Percentiles rank a stretch among this genome's conserved stretches.
Conservation (phyloP, 37 sponge, comb jelly and placozoan species). For the Trichoplax adhaerens region DNA sequence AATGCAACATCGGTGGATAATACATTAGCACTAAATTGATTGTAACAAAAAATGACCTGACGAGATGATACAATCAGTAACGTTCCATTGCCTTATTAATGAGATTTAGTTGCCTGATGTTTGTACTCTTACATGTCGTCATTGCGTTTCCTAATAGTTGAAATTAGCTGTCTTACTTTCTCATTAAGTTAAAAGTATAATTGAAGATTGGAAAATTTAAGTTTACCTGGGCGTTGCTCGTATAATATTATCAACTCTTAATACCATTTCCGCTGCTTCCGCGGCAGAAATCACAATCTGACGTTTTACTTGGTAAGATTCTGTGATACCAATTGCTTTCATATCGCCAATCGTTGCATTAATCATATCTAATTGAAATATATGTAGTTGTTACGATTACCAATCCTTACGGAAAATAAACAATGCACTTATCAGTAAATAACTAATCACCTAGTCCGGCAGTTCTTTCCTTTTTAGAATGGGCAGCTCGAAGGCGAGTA, state of each 20-base stretch:
- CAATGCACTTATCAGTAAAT: constrained; percentile 5
- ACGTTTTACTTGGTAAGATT: constrained; percentile 79
- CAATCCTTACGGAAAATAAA: not conserved
- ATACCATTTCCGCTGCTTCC: constrained; percentile 96
- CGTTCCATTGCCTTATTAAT: too few relatives aligned
- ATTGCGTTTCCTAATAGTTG: too few relatives aligned
- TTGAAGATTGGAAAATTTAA: too few relatives aligned
- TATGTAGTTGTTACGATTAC: not conserved
- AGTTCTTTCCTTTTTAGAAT: constrained; percentile 52
- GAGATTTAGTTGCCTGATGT: too few relatives aligned
- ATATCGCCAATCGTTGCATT: constrained; percentile 69
- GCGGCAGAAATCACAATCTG: constrained; percentile 77
- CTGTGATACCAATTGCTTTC: constrained; percentile 74
- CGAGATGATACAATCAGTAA: too few relatives aligned
- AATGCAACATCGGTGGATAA: too few relatives aligned
- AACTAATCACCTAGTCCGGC: constrained; percentile 56
- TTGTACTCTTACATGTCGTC: too few relatives aligned
- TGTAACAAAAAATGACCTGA: too few relatives aligned
- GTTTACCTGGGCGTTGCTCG: constrained; percentile 64
- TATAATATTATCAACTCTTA: constrained; percentile 88
- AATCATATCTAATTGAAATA: constrained; percentile 45
- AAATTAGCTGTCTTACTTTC: too few relatives aligned
- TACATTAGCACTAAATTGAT: too few relatives aligned
- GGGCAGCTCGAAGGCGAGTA: constrained; percentile 65
- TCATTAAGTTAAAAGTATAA: too few relatives aligned